Percentiles rank a stretch among this genome's conserved stretches.
phyloP scores from a whole-genome alignment of 2,113 vertebrate genomes.

The Cyprinodon brontotheroides region DNA sequence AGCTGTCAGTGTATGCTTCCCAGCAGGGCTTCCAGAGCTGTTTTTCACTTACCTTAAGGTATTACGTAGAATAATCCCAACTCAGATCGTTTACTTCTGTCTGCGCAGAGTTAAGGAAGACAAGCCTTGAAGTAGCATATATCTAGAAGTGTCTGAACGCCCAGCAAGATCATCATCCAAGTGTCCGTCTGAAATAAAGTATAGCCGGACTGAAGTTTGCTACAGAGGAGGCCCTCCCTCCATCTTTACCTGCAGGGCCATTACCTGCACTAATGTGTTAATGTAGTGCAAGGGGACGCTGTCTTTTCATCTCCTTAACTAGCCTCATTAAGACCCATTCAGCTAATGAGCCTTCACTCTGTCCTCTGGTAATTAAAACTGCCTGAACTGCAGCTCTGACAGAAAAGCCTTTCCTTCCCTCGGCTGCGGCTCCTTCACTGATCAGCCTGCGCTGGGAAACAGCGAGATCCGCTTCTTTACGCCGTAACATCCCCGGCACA shows the following conservation, averaged over 20 bases:
- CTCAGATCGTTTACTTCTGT: slow-evolving; percentile 7
- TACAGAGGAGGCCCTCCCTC: slow-evolving; percentile 14
- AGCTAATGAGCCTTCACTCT: slow-evolving; percentile 70
- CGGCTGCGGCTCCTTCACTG: slow-evolving; percentile 28
- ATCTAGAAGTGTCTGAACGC: background rate
- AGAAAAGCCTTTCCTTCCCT: slow-evolving; percentile 37
- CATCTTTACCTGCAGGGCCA: slow-evolving; percentile 58
- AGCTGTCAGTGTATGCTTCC: slow-evolving; percentile 35
- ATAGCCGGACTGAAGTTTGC: slow-evolving; percentile 18
- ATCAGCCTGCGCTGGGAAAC: background rate
- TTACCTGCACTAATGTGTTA: slow-evolving; percentile 68
- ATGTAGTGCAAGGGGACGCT: slow-evolving; percentile 47
- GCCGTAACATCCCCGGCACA: background rate
- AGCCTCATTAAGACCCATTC: slow-evolving; percentile 73
- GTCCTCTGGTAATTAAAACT: slow-evolving; percentile 59
- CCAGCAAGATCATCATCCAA: background rate
- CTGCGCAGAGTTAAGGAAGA: background rate
- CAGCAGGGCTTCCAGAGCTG: slow-evolving; percentile 25
- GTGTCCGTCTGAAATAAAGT: slow-evolving; percentile 2
- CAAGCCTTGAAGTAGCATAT: background rate
- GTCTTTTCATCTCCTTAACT: slow-evolving; percentile 71
- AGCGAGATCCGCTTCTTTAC: background rate
- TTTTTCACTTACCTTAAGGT: slow-evolving; percentile 9
- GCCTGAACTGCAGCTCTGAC: slow-evolving; percentile 42
- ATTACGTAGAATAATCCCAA: slow-evolving; percentile 10